Evolutionary conservation across 2,888 invertebrate genomes (phyloP).

Genomic region (Terebella lapidaria): DNA sequence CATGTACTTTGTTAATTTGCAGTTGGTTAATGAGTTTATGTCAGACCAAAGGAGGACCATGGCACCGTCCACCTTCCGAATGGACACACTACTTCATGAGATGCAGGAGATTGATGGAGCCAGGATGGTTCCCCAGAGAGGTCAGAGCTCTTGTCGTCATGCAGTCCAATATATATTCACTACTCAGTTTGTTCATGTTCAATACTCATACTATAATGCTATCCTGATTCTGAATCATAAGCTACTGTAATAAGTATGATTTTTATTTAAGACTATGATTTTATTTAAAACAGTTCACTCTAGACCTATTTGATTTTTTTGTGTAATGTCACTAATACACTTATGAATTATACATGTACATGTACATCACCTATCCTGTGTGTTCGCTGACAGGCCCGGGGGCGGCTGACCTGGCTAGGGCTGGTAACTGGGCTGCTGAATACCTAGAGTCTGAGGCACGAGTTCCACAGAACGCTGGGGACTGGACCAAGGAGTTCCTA

Average conservation of each 20-base stretch:
- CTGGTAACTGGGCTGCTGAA: slow-evolving; percentile 48
- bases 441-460: slow-evolving; percentile 27
- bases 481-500: slow-evolving; percentile 1
- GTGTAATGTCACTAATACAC: too few relatives aligned
- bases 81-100: slow-evolving; percentile 79
- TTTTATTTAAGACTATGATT: too few relatives aligned
- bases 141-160: too few relatives aligned
- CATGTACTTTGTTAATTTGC: slow-evolving; percentile 38
- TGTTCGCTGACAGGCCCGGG: too few relatives aligned
- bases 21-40: slow-evolving; percentile 80
- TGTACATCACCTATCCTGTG: too few relatives aligned
- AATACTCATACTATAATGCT: background rate
- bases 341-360: too few relatives aligned
- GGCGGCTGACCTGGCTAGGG: slow-evolving; percentile 46
- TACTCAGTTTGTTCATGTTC: too few relatives aligned
- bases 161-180: too few relatives aligned
- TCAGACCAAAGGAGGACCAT: slow-evolving; percentile 55
- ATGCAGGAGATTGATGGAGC: slow-evolving; percentile 70
- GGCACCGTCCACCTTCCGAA: slow-evolving; percentile 76
- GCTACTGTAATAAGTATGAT: too few relatives aligned
- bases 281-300: too few relatives aligned
- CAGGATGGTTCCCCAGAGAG: slow-evolving; percentile 21
- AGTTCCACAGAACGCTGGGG: background rate
- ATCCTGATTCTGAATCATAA: background rate
- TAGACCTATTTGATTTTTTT: too few relatives aligned